Conservation (phyloP, 2,888 invertebrate species). For the Noctua janthe region DNA sequence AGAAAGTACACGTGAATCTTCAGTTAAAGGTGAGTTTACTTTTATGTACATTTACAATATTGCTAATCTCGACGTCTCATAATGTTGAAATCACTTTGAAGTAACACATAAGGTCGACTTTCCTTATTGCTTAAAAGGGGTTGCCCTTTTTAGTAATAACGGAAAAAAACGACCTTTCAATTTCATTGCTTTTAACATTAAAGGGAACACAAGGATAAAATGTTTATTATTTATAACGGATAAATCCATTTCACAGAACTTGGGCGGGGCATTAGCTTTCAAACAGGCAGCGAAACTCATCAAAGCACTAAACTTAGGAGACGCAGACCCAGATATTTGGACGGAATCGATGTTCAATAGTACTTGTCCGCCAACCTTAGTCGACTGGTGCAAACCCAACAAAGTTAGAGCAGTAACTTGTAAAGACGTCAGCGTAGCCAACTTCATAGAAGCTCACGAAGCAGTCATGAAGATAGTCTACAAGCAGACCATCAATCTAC, state of each 20-base stretch:
- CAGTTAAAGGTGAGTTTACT: conserved; percentile 80
- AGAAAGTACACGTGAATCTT: conserved; percentile 86
- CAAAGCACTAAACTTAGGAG: conserved; percentile 84
- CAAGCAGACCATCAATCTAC: conserved; percentile 84
- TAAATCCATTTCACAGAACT: conserved; percentile 77
- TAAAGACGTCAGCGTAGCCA: conserved; percentile 86
- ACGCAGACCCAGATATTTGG: conserved; percentile 85
- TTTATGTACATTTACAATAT: conserved; percentile 1
- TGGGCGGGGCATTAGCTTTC: conserved; percentile 86
- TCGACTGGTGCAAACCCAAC: conserved; percentile 88
- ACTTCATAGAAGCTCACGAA: conserved; percentile 90
- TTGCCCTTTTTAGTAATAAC: conserved; percentile 1
- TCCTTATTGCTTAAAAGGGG: conserved; percentile 10
- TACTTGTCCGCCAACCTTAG: conserved; percentile 84
- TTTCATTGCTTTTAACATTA: conserved; percentile 19
- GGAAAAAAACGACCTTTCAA: conserved; percentile 13
- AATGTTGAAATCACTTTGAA: conserved; percentile 32
- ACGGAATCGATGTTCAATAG: conserved; percentile 86
- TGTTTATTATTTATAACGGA: conserved; percentile 7
- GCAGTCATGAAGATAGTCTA: conserved; percentile 86
- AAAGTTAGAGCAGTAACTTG: conserved; percentile 87
- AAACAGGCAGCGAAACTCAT: conserved; percentile 86
- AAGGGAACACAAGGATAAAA: background rate
- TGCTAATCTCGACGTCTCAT: background rate
- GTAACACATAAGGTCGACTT: conserved; percentile 2